These are phyloP conservation scores for Furcifer pardalis DNA, from an alignment of 2,797 vertebrate genomes.

Conservation along the genomic window DNA sequence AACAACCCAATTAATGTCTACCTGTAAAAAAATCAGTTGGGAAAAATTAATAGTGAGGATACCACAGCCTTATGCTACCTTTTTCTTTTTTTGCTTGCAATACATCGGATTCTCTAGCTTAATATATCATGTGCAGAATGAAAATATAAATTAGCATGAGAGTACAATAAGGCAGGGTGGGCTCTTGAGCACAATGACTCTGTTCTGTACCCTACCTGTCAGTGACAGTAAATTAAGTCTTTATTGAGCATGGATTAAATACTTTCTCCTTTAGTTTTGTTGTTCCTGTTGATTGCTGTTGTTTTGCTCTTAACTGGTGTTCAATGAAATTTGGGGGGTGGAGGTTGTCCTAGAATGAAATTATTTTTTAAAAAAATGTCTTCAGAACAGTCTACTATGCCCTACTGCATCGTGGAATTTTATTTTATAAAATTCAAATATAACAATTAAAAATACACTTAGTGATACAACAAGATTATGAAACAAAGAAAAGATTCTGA, in stretches of 20 bases:
- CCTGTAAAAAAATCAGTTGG: constrained; percentile 58
- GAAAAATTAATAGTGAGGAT: constrained; percentile 56
- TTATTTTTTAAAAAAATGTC: constrained; percentile 55
- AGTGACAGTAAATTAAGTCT: not conserved
- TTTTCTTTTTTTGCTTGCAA: constrained; percentile 22
- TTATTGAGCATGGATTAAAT: not conserved
- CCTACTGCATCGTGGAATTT: not conserved
- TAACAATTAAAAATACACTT: not conserved
- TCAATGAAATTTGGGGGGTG: not conserved
- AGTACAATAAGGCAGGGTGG: not conserved
- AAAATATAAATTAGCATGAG: not conserved
- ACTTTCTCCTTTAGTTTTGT: not conserved
- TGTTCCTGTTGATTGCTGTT: not conserved
- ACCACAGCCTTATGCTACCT: constrained; percentile 50
- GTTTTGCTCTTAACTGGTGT: not conserved
- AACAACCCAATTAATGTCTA: constrained; percentile 64
- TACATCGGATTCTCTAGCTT: constrained; percentile 46
- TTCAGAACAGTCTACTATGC: not conserved
- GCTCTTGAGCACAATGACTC: not conserved
- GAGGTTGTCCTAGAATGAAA: not conserved
- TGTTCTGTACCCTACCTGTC: not conserved
- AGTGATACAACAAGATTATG: not conserved
- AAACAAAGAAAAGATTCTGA: not conserved
- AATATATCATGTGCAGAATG: not conserved
- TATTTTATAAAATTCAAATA: not conserved